Evolutionary conservation across 1,140 invertebrate species (phyloP), one percentile per base, ranked within the genome.

Genomic region (Hylyphantes graminicola): DNA sequence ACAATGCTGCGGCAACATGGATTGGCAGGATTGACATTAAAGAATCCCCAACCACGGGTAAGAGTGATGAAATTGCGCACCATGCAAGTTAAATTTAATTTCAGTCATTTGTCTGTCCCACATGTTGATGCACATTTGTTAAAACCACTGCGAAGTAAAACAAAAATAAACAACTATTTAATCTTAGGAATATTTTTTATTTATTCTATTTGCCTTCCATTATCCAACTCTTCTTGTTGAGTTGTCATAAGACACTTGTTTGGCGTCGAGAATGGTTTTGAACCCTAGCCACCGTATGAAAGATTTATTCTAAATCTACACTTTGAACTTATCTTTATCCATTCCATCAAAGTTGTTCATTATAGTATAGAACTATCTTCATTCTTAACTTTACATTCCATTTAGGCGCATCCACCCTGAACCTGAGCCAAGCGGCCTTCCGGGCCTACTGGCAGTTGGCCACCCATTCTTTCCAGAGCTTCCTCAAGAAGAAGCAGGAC

Each of bases 1-100:
- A 80, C 15, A 35, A 85, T 21, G 76, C 64, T 21, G 35, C 15
- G 12, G 82, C 87, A 0, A 77, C 84, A 0, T 86, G 86, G 85
- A 77, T 84, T 35, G 85, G 78, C 11, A 77, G 61, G 50, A 78
- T 87, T 48, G 70, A 77, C 7, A 59, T 68, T 9, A 81, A 75
- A 55, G 70, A 85, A 35, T 13, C 50, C 17, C 50, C 19, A 50
- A 48, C 57, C 17, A n/a, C 72, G 67, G 76, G 70, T 80, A 74
- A 61, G 7, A 15, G 10, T 72, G 35, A 35, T 35, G 35, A 35
- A 35, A 35, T 35, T 35, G 5, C 5, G 5, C 35, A 2, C 5
- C 35, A n/a, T 35, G 5, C 35, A 2, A 35, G 35, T 35, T 35
- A 35, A n/a, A n/a, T n/a, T n/a, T n/a, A n/a, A n/a, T n/a, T n/a